Evolutionary conservation across 2,113 vertebrate species (phyloP).

Genomic region (Pampusana beccarii): DNA sequence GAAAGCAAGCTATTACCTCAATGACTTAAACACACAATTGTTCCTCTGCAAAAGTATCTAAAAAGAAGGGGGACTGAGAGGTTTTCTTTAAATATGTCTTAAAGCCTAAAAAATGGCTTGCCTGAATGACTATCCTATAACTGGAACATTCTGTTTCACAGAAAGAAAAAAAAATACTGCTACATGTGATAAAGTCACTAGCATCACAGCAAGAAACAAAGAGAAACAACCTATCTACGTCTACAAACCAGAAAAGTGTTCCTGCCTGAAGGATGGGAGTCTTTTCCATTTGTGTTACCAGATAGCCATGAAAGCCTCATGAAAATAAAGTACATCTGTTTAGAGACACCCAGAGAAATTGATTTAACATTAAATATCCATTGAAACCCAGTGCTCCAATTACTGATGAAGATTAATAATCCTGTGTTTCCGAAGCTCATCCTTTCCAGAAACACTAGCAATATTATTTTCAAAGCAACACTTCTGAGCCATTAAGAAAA

Average conservation of each 20-base stretch:
- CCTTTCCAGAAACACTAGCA: not conserved
- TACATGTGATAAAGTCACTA: not conserved
- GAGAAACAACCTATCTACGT: not conserved
- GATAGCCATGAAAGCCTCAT: not conserved
- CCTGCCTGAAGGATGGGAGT: not conserved
- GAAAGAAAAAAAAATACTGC: not conserved
- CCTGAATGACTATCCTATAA: not conserved
- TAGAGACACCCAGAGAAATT: not conserved
- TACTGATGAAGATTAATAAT: not conserved
- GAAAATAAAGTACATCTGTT: not conserved
- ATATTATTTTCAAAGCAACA: not conserved
- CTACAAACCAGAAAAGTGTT: not conserved
- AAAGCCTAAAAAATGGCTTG: not conserved
- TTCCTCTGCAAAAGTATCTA: not conserved
- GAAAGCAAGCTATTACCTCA: not conserved
- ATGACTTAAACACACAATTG: not conserved
- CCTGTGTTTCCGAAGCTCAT: no score
- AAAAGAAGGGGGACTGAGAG: not conserved
- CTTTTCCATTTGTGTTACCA: not conserved
- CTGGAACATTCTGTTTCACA: not conserved
- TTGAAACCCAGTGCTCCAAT: not conserved
- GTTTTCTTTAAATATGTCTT: not conserved
- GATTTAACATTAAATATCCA: not conserved
- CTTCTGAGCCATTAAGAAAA: not conserved
- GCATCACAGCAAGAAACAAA: not conserved